Conservation (phyloP, 1,140 invertebrate species). For the Anadara kagoshimensis region DNA sequence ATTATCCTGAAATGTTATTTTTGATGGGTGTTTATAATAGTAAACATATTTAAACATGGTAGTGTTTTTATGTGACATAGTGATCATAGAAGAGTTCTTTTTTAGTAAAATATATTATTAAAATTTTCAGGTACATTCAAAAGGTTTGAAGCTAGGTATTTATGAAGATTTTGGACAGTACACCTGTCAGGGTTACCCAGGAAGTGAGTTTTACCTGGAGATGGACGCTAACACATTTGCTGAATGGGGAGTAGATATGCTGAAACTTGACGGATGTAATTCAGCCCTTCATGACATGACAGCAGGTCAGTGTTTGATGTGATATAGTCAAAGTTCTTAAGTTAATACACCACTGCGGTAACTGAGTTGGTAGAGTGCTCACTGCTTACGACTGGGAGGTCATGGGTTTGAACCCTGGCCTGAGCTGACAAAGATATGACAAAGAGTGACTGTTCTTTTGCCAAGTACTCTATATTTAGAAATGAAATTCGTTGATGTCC, state of each 20-base stretch:
- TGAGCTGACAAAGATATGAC: too few species aligned
- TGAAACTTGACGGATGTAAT: conserved; percentile 97
- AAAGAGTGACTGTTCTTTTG: too few species aligned
- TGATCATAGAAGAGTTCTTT: not conserved
- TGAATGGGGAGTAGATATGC: conserved; percentile 97
- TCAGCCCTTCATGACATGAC: conserved; percentile 78
- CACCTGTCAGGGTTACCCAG: conserved; percentile 96
- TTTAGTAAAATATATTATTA: not conserved
- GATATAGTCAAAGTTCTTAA: conserved; percentile 76
- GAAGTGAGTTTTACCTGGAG: conserved; percentile 89
- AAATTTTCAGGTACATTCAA: conserved; percentile 79
- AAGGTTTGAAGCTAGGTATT: conserved; percentile 96
- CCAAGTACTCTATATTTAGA: too few species aligned
- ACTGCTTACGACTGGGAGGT: too few species aligned
- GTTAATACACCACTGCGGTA: too few species aligned
- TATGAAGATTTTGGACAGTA: conserved; percentile 97
- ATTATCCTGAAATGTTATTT: too few species aligned
- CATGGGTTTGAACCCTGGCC: too few species aligned
- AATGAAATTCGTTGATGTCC: too few species aligned
- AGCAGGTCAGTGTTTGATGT: conserved; percentile 76
- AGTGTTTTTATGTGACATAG: conserved; percentile 1
- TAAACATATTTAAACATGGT: not conserved
- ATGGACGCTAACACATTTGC: conserved; percentile 93
- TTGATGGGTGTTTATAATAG: not conserved
- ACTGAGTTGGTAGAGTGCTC: too few species aligned